Conservation (phyloP, 2,113 vertebrate genomes). For the Bambusicola thoracicus region DNA sequence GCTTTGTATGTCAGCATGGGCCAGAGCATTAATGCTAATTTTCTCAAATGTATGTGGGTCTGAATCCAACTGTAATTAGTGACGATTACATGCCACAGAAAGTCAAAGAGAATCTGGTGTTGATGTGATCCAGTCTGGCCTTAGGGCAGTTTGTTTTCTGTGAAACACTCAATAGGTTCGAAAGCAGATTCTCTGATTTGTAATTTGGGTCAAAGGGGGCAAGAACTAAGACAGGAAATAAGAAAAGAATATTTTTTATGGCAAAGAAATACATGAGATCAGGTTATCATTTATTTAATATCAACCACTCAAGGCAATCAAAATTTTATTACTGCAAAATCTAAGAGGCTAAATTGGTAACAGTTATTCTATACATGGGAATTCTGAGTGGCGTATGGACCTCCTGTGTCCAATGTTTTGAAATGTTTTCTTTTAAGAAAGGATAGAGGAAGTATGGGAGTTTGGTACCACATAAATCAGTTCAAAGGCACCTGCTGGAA, state of each 20-base stretch:
- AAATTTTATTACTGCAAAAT: background rate
- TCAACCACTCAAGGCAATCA: background rate
- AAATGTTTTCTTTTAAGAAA: background rate
- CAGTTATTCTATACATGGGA: background rate
- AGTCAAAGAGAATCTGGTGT: background rate
- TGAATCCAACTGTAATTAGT: background rate
- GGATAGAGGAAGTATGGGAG: accelerated
- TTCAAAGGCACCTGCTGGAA: background rate
- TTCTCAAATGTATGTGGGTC: background rate
- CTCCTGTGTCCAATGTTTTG: background rate
- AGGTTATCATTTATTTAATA: background rate
- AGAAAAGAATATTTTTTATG: background rate
- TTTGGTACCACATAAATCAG: background rate
- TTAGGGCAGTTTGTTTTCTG: background rate
- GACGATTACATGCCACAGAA: background rate
- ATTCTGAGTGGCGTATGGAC: background rate
- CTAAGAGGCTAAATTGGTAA: background rate
- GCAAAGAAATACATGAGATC: background rate
- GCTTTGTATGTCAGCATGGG: background rate
- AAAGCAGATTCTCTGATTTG: background rate
- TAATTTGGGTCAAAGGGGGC: background rate
- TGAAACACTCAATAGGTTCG: background rate
- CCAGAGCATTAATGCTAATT: background rate
- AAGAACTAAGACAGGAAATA: background rate
- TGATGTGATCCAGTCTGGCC: background rate